A percentile compares a stretch with the other conserved stretches of the same genome.
These are phyloP conservation scores for Saccopteryx leptura DNA, from an alignment of 2,113 vertebrate genomes.

Conservation along the genomic window DNA sequence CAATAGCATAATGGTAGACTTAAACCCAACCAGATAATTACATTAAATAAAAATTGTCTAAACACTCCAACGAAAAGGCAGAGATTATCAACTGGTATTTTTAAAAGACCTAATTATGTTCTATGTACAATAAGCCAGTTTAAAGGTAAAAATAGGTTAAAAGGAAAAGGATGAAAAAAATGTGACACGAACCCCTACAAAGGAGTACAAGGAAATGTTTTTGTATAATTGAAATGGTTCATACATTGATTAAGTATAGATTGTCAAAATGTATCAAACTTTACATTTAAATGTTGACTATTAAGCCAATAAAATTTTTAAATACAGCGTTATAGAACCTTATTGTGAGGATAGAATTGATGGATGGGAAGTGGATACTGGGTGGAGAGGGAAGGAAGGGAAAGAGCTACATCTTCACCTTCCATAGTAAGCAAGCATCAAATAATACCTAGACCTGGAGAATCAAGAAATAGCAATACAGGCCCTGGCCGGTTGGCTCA, in stretches of 20 bases:
- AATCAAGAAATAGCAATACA: not conserved
- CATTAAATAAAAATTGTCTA: not conserved
- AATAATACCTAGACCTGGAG: not conserved
- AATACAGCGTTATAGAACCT: not conserved
- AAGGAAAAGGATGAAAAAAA: slow-evolving; percentile 27
- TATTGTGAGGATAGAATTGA: not conserved
- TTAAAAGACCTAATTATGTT: not conserved
- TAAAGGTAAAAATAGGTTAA: slow-evolving; percentile 30
- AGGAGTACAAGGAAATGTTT: slow-evolving; percentile 6
- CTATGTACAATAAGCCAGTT: not conserved
- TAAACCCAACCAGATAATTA: not conserved
- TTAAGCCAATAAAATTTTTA: not conserved
- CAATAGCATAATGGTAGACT: not conserved
- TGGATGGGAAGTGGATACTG: not conserved
- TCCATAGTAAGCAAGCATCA: not conserved
- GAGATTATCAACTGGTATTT: not conserved
- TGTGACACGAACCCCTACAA: not conserved
- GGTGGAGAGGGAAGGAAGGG: fast-evolving
- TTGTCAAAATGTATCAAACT: not conserved
- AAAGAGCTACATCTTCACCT: not conserved
- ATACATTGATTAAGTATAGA: not conserved
- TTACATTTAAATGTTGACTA: not conserved
- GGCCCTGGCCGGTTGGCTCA: no score
- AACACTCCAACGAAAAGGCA: not conserved
- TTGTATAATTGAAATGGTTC: not conserved